Evolutionary conservation across 2,797 vertebrate genomes (phyloP).

Genomic region (Gambelia wislizenii): DNA sequence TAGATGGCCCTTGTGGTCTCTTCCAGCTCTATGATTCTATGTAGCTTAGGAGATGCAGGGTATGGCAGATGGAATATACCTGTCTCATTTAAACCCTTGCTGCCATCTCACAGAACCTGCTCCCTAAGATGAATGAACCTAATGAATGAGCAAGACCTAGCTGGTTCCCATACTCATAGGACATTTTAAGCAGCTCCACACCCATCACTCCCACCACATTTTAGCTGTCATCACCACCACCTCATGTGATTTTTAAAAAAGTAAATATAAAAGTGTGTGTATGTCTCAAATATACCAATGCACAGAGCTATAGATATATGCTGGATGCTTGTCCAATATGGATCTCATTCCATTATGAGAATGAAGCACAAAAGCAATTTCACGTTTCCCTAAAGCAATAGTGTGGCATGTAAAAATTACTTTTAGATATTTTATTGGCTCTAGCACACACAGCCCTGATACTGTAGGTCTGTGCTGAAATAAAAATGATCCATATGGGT

Average conservation of each 20-base stretch:
- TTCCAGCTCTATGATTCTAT: too few relatives aligned
- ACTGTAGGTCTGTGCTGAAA: neutral
- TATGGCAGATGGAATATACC: too few relatives aligned
- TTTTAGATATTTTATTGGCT: slow-evolving; percentile 6
- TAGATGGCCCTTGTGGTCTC: too few relatives aligned
- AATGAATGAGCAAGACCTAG: too few relatives aligned
- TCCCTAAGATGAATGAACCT: too few relatives aligned
- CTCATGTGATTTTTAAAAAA: neutral
- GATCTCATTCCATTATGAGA: slow-evolving; percentile 39
- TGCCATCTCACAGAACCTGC: too few relatives aligned
- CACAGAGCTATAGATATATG: neutral
- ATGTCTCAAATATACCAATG: neutral
- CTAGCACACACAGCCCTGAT: neutral
- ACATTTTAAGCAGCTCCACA: too few relatives aligned
- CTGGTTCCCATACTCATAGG: too few relatives aligned
- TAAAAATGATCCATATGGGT: slow-evolving; percentile 19
- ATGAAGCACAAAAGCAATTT: slow-evolving; percentile 50
- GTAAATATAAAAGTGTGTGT: neutral
- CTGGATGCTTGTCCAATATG: neutral
- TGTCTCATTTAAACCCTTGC: too few relatives aligned
- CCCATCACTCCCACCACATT: neutral
- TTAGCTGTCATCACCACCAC: neutral
- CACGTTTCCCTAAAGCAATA: slow-evolving; percentile 39
- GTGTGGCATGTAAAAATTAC: slow-evolving; percentile 4
- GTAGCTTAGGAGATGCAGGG: too few relatives aligned